Evolutionary conservation across 2,797 vertebrate genomes (phyloP), one percentile per base, ranked within the genome.

Genomic region (Heteromormyrus szaboi): DNA sequence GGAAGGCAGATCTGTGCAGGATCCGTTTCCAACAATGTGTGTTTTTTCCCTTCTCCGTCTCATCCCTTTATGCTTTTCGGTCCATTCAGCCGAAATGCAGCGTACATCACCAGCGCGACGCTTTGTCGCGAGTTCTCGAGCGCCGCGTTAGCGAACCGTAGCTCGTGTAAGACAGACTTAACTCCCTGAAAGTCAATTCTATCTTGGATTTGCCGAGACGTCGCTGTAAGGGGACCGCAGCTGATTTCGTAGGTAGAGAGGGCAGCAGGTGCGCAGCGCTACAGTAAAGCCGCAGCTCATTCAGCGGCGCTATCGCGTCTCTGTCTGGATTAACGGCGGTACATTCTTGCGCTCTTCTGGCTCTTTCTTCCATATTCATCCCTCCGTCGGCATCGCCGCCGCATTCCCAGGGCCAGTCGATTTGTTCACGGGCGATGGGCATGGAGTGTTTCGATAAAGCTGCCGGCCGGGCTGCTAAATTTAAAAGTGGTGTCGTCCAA

Each of bases 231-330:
- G 41, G 6, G 22, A 41, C 56, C 37, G n/a, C 44, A 12, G 8
- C 17, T 22, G 51, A 37, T 44, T 83, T 79, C 50, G 33, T 79
- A 37, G 59, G 72, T n/a, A 65, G 25, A 11, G 90, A 62, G 65
- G 83, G 53, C 65, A 90, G 56, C 89, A 88, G 88, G 85, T 62
- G 62, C 85, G 51, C 12, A 33, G 33, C 25, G 7, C 17, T 68
- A 48, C 68, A 83, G 53, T 83, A 65, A 89, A 86, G n/a, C 37
- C 41, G 54, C 41, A 56, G 86, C 44, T 44, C 44, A 89, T 86
- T 86, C 86, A 86, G 72, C 51, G 37, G 53, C 62, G 25, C 19
- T 54, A 87, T 62, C 4, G 7, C 25, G 14, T 86, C 76, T 85
- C 19, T 29, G n/a, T 56, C 68, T 44, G 56, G n/a, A 59, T 89